Evolutionary conservation across 2,113 vertebrate species (phyloP).

Genomic region (Pardalotus punctatus): DNA sequence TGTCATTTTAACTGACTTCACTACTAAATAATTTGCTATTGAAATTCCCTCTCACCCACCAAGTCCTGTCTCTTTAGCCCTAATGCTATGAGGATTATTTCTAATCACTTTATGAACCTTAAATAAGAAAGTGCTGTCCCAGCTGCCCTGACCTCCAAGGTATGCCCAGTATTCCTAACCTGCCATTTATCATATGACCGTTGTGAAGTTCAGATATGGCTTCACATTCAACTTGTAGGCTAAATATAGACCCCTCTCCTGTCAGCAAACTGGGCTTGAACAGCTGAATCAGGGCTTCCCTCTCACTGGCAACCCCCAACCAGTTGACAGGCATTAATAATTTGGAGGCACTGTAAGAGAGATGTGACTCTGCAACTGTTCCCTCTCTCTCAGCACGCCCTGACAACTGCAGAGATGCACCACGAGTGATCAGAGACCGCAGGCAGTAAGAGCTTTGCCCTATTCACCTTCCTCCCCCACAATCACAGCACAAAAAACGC

Average conservation of each 20-base stretch:
- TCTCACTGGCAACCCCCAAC: not conserved
- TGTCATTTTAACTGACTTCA: not conserved
- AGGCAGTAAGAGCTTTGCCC: not conserved
- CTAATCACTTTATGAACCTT: not conserved
- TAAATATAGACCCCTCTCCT: conserved; percentile 47
- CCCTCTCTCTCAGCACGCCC: not conserved
- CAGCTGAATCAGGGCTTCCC: not conserved
- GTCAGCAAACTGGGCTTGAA: not conserved
- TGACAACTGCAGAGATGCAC: not conserved
- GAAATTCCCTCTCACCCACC: not conserved
- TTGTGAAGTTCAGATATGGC: not conserved
- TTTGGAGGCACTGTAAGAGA: not conserved
- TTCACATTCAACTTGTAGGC: not conserved
- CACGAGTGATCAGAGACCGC: accelerated
- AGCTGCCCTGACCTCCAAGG: conserved; percentile 36
- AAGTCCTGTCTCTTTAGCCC: not conserved
- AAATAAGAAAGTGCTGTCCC: not conserved
- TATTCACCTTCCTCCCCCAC: not conserved
- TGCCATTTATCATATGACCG: conserved; percentile 55
- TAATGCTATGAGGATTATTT: not conserved
- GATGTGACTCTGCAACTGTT: not conserved
- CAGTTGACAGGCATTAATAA: not conserved
- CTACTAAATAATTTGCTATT: not conserved
- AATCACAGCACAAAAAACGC: not conserved
- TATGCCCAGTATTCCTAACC: not conserved